phyloP scores from a whole-genome alignment of 2,797 vertebrate genomes.

The Zalophus californianus region DNA sequence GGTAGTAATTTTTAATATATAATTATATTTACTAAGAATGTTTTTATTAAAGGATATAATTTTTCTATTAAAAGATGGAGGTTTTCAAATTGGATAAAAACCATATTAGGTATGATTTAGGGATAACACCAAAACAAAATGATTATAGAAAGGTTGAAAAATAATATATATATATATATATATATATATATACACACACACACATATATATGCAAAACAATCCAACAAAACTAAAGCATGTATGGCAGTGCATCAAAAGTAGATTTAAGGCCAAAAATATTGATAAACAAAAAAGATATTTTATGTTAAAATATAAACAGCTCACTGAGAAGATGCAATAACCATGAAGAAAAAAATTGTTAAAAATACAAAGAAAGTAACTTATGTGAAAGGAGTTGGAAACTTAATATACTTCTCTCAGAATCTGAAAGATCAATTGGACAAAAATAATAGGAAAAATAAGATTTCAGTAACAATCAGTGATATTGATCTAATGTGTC shows the following conservation, averaged over 20 bases:
- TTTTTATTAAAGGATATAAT: neutral
- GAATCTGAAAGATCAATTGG: neutral
- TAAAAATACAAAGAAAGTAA: slow-evolving; percentile 36
- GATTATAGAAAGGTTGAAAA: neutral
- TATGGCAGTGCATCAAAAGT: neutral
- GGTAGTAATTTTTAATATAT: neutral
- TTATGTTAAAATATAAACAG: neutral
- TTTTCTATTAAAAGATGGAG: neutral
- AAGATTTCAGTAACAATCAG: neutral
- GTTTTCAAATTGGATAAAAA: neutral
- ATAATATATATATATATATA: neutral
- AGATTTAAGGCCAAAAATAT: neutral
- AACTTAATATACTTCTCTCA: neutral
- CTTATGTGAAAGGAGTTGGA: neutral
- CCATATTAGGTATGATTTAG: neutral
- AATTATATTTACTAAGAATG: neutral
- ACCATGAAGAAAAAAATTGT: neutral
- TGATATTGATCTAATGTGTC: neutral
- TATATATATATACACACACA: neutral
- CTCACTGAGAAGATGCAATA: neutral
- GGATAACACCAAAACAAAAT: slow-evolving; percentile 3
- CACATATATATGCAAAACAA: neutral
- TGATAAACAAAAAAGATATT: neutral
- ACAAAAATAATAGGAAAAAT: neutral
- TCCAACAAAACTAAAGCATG: neutral